Evolutionary conservation across 2,797 vertebrate species (phyloP), one percentile per base, ranked within the genome.

Genomic region (Lepidocolaptes lacrymiger): DNA sequence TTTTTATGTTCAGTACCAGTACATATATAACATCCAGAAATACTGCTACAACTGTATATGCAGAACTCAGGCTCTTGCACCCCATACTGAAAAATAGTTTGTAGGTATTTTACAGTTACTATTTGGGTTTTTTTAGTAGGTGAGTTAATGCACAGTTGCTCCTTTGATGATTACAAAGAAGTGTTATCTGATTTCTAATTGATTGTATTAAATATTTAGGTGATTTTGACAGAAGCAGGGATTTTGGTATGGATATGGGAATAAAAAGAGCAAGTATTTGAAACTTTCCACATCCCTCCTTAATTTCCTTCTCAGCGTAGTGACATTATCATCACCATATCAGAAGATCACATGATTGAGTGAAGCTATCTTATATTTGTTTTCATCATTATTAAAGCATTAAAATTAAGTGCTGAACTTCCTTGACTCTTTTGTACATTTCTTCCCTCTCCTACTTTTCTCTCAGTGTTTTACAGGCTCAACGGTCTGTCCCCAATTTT

Each of bases 1-100:
- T 80, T 93, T 95, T 96, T 94, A 83, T 73, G 41, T 93, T 79
- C 26, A 27, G 30, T 56, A 63, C 71, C 15, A 75, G 54, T 85
- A 62, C 39, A 10, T 84, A 14, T 58, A 37, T 91, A 93, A 74
- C 8, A 44, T 75, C 34, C 62, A 94, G 89, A 82, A 95, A n/a
- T 14, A 19, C 64, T 77, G 4, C 30, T 39, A 12, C 54, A 48
- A 59, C 36, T 90, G 30, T 59, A 18, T 44, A 19, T 55, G 63
- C 19, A 80, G 63, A 67, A 30, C 4, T 80, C 63, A 93, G 58
- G 20, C 28, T 88, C 36, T 80, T 77, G 51, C 21, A 48, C 21
- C 30, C 14, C 43, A 44, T 55, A 48, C 6, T 91, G 74, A 77
- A 93, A 59, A 66, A 49, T 9, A 77, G 51, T 58, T 81, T 87